Conservation (phyloP, 2,888 invertebrate species). For the Margaritifera margaritifera region DNA sequence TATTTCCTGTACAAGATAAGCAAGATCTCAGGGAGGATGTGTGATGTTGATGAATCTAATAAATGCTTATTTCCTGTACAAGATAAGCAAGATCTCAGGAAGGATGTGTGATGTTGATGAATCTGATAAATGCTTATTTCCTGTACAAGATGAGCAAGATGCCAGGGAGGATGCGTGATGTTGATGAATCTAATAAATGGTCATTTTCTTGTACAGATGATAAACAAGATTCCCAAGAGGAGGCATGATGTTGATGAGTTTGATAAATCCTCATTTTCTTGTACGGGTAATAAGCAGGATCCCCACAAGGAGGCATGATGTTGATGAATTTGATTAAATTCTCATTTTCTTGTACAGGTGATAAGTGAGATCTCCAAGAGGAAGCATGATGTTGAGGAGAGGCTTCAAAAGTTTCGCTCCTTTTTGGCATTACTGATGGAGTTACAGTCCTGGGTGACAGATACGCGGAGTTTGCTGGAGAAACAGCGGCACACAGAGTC, state of each 20-base stretch:
- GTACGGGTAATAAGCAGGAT: slow-evolving; percentile 46
- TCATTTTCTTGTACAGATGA: slow-evolving; percentile 34
- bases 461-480: slow-evolving; percentile 61
- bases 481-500: slow-evolving; percentile 62
- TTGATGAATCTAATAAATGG: background rate
- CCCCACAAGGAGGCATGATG: slow-evolving; percentile 33
- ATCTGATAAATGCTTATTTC: background rate
- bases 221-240: slow-evolving; percentile 40
- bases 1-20: no score
- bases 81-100: no score
- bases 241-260: slow-evolving; percentile 6
- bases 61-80: no score
- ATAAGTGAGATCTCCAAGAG: slow-evolving; percentile 55
- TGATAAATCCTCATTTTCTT: background rate
- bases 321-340: background rate
- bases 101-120: background rate
- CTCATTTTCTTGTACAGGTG: slow-evolving; percentile 42
- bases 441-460: slow-evolving; percentile 59
- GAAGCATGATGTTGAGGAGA: slow-evolving; percentile 48
- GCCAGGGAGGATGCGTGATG: slow-evolving; percentile 32
- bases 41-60: background rate
- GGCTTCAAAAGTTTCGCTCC: slow-evolving; percentile 46
- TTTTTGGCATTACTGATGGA: slow-evolving; percentile 63
- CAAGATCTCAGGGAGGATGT: no score
- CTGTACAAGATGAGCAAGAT: slow-evolving; percentile 2